Evolutionary conservation across 2,113 vertebrate species (phyloP).

Genomic region (Plectropomus leopardus): DNA sequence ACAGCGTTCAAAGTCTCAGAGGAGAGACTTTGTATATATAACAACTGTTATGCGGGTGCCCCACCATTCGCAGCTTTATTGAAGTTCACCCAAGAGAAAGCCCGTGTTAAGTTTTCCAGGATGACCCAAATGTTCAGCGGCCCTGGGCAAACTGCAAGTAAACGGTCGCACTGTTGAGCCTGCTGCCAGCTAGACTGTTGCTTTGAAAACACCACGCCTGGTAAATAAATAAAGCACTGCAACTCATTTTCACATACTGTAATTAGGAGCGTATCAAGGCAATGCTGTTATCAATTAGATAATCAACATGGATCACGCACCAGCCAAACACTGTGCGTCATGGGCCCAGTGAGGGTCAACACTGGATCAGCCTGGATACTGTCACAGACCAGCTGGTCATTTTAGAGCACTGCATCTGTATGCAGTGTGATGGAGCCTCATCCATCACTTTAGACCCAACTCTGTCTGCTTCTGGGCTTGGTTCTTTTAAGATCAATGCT

Average conservation of each 20-base stretch:
- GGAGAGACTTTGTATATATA: background rate
- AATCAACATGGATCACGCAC: conserved; percentile 3
- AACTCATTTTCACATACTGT: background rate
- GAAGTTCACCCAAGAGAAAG: background rate
- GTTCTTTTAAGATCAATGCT: conserved; percentile 66
- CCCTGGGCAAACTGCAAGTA: background rate
- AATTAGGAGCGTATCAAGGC: background rate
- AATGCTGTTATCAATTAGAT: conserved; percentile 4
- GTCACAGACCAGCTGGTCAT: conserved; percentile 29
- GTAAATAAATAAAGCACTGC: conserved; percentile 2
- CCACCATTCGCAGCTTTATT: background rate
- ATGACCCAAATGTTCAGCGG: conserved; percentile 1
- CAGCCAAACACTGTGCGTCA: background rate
- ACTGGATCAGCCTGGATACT: background rate
- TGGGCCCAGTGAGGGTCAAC: background rate
- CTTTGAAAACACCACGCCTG: conserved; percentile 3
- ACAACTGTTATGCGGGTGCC: background rate
- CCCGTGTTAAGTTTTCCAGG: background rate
- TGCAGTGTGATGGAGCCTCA: conserved; percentile 26
- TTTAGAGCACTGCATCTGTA: conserved; percentile 35
- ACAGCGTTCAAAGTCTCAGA: background rate
- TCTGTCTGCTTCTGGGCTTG: conserved; percentile 48
- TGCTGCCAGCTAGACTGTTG: conserved; percentile 8
- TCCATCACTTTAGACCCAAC: conserved; percentile 49
- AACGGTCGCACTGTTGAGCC: conserved; percentile 18